These are phyloP conservation scores for Myotis lucifugus DNA, from an alignment of 2,113 vertebrate species.

Conservation along the genomic window DNA sequence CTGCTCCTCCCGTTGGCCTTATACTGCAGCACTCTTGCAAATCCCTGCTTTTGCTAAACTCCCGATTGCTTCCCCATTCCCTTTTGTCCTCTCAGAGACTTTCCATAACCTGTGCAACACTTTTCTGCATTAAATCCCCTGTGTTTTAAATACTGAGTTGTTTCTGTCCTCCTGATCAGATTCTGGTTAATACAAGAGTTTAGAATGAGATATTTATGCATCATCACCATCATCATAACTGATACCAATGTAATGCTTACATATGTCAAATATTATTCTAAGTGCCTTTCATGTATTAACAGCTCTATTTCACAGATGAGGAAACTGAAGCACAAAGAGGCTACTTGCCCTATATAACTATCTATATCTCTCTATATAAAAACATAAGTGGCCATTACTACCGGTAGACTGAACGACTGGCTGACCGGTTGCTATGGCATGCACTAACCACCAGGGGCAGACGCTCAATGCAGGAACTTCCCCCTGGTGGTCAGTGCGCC, in stretches of 20 bases:
- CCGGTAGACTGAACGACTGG: accelerated
- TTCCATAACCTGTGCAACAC: not conserved
- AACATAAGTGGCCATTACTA: no score
- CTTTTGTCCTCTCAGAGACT: not conserved
- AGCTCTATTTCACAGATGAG: not conserved
- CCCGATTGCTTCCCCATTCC: not conserved
- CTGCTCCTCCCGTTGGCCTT: not conserved
- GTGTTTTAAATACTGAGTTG: not conserved
- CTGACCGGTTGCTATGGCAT: no score
- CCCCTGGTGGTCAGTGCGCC: no score
- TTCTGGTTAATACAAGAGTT: not conserved
- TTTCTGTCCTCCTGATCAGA: not conserved
- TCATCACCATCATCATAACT: not conserved
- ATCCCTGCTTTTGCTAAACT: not conserved
- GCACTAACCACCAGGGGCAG: no score
- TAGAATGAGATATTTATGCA: not conserved
- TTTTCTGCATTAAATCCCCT: not conserved
- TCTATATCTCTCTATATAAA: not conserved
- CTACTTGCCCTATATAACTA: not conserved
- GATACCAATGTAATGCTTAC: not conserved
- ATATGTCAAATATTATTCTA: not conserved
- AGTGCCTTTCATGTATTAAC: not conserved
- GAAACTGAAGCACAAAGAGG: not conserved
- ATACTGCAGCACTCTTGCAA: not conserved
- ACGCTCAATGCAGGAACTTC: no score